Evolutionary conservation across 1,140 invertebrate genomes (phyloP).

Genomic region (Plectrocnemia conspersa): DNA sequence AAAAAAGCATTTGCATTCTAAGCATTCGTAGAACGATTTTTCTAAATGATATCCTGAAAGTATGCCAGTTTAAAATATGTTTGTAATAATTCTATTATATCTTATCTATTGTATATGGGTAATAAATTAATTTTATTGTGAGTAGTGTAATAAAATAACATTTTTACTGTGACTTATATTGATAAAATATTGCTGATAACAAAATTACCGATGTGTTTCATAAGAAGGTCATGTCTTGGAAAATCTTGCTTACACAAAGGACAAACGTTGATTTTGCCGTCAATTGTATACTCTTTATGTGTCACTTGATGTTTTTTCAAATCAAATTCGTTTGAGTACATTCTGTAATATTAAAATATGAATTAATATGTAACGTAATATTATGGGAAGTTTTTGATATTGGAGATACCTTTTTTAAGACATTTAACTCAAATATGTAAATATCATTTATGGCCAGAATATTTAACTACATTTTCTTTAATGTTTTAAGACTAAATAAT

Average conservation of each 20-base stretch:
- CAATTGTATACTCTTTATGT: constrained; percentile 23
- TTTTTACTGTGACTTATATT: neutral
- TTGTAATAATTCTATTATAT: no score
- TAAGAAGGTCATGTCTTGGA: constrained; percentile 20
- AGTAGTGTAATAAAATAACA: neutral
- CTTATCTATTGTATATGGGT: neutral
- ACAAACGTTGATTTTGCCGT: constrained; percentile 23
- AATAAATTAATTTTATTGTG: neutral
- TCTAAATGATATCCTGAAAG: constrained; percentile 29
- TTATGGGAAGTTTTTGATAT: no score
- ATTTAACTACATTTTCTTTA: no score
- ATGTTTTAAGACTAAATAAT: neutral
- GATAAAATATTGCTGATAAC: neutral
- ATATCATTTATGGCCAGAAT: no score
- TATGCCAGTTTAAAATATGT: no score
- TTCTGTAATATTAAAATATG: constrained; percentile 21
- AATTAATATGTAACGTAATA: constrained; percentile 10
- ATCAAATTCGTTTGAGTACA: constrained; percentile 21
- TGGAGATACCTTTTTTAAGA: no score
- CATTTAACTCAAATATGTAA: neutral
- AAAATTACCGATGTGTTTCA: constrained; percentile 29
- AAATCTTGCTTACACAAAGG: constrained; percentile 27
- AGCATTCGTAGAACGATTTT: constrained; percentile 24
- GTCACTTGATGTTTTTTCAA: constrained; percentile 27
- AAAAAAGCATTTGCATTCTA: constrained; percentile 27